A percentile compares a stretch with the other conserved stretches of the same genome.
phyloP scores from a whole-genome alignment of 35 echinoderm and acorn worm species.

The Nesometra sesokonis region DNA sequence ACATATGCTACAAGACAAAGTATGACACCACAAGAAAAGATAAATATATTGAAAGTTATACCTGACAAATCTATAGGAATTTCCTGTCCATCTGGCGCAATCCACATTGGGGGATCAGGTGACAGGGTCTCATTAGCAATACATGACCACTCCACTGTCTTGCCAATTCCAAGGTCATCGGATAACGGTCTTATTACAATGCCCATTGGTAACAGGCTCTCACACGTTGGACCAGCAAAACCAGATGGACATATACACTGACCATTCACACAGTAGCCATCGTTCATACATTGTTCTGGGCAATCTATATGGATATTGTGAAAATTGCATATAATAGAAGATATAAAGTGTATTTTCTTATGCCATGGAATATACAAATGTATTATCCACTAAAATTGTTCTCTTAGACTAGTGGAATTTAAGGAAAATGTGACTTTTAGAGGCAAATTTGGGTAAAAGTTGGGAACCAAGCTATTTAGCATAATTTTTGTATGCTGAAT shows the following conservation, averaged over 20 bases:
- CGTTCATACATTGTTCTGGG: slow-evolving; percentile 6
- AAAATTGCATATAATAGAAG: no score
- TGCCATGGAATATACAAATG: no score
- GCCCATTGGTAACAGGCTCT: neutral
- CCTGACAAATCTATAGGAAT: neutral
- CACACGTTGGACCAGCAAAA: slow-evolving; percentile 9
- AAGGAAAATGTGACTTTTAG: no score
- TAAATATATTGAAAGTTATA: neutral
- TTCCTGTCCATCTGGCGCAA: neutral
- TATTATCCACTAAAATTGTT: no score
- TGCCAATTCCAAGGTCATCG: neutral
- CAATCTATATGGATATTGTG: no score
- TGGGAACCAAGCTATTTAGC: no score
- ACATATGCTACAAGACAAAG: no score
- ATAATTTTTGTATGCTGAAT: no score
- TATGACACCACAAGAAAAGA: no score
- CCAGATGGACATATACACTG: slow-evolving; percentile 3
- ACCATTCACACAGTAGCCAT: slow-evolving; percentile 5
- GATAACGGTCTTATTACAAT: neutral
- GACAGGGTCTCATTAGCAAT: neutral
- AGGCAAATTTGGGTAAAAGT: no score
- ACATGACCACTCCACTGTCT: neutral
- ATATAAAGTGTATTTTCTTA: no score
- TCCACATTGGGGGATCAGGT: neutral
- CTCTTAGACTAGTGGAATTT: no score